Base-by-base conservation (phyloP, 2,113 vertebrate genomes). In the Ciconia maguari region DNA sequence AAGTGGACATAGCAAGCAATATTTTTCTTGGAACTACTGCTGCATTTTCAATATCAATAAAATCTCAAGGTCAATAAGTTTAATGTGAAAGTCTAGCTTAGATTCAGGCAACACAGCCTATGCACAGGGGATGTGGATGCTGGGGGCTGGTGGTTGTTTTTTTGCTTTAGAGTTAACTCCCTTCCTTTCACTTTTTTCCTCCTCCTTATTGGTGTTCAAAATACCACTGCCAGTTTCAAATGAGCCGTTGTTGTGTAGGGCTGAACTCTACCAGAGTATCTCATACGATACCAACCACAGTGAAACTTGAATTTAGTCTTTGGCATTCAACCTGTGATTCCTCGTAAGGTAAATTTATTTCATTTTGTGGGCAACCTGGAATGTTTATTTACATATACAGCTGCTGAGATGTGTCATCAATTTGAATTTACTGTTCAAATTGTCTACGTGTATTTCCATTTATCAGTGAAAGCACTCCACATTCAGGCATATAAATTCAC, bases 231-330 rank as follows among this genome's bases (percentile, higher is more conserved):
- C 25, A 66, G 22, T 30, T 75, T 82, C 65, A 85, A 72, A 48
- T 13, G 30, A 68, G 38, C 20, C 1, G 0, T n/a, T 44, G 9
- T 38, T 2, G 1, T 29, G 17, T 22, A 34, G 6, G 38, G 21
- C 41, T 72, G 84, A 80, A 61, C 46, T 86, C 69, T 48, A 68
- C 10, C 5, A 34, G 41, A 52, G 41, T 55, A 34, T 29, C 32
- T 82, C 26, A 4, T 38, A 48, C 1, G 6, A 13, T 20, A 15
- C 34, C 7, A 70, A 30, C 26, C 25, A 71, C 32, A 36, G 13
- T 16, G 38, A 72, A 93, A 83, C 54, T 41, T 86, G 13, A 94
- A 69, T 83, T 82, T 3, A 1, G 27, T 36, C 44, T 72, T 76
- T 65, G 49, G 25, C 19, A 15, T 58, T 84, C 54, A 64, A 29